Evolutionary conservation across 2,797 vertebrate genomes (phyloP).

Genomic region (Spinibarbus caldwelli): DNA sequence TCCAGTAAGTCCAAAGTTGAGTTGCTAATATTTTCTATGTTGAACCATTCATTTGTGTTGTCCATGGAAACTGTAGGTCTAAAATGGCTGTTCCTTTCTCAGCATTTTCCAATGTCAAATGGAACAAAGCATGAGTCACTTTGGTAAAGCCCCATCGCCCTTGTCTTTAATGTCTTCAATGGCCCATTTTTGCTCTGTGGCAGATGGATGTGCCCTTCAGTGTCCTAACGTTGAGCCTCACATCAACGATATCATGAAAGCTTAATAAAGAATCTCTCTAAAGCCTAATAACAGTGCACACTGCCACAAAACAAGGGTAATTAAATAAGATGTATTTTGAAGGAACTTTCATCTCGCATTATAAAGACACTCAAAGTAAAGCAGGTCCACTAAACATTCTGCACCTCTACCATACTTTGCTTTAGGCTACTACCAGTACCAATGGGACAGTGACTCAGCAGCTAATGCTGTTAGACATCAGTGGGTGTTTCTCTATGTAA

Average conservation of each 20-base stretch:
- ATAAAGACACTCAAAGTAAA: background rate
- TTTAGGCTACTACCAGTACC: constrained; percentile 39
- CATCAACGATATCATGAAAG: constrained; percentile 24
- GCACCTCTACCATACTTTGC: constrained; percentile 3
- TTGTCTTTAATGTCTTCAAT: constrained; percentile 42
- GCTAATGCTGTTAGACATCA: constrained; percentile 23
- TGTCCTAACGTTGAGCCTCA: constrained; percentile 33
- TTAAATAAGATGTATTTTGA: background rate
- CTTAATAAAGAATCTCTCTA: constrained; percentile 10
- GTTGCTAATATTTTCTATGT: constrained; percentile 51
- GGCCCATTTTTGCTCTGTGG: constrained; percentile 38
- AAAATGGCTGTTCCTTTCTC: constrained; percentile 30
- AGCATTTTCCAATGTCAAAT: constrained; percentile 44
- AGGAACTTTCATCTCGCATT: background rate
- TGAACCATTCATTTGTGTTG: background rate
- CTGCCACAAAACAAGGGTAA: background rate
- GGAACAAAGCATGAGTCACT: constrained; percentile 52
- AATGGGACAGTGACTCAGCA: constrained; percentile 53
- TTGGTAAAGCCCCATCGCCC: constrained; percentile 41
- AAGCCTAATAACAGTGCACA: background rate
- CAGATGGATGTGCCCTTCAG: constrained; percentile 46
- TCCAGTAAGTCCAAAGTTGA: constrained; percentile 44
- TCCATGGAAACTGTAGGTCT: constrained; percentile 23
- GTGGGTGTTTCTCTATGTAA: constrained; percentile 35
- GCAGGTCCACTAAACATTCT: constrained; percentile 26